A percentile compares a stretch with the other conserved stretches of the same genome.
Evolutionary conservation across 1,140 invertebrate genomes (phyloP).

Genomic region (Drosophila busckii): DNA sequence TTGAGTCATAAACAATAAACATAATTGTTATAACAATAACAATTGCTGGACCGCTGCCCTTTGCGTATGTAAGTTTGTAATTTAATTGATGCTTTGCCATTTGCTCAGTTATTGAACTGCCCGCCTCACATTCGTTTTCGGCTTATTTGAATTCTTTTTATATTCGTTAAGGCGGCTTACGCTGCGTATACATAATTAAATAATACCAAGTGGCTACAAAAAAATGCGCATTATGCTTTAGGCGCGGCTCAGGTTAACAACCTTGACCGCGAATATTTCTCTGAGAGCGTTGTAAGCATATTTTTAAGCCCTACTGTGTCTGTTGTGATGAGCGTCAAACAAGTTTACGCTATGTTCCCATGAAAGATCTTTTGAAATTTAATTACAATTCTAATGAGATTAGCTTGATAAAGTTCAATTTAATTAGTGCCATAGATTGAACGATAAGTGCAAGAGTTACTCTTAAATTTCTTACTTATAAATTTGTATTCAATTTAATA

Average conservation of each 20-base stretch:
- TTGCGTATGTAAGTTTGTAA: slow-evolving; percentile 68
- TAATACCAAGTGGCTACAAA: slow-evolving; percentile 24
- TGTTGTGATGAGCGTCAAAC: slow-evolving; percentile 21
- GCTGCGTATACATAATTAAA: slow-evolving; percentile 53
- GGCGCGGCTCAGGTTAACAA: slow-evolving; percentile 58
- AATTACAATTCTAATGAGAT: no score
- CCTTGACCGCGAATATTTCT: slow-evolving; percentile 72
- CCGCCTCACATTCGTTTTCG: slow-evolving; percentile 30
- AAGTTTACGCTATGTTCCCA: no score
- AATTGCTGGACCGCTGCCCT: slow-evolving; percentile 55
- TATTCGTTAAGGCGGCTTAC: slow-evolving; percentile 8
- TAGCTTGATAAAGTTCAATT: no score
- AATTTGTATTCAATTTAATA: no score
- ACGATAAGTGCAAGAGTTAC: no score
- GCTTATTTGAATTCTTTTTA: slow-evolving; percentile 34
- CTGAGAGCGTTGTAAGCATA: slow-evolving; percentile 5
- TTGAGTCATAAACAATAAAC: no score
- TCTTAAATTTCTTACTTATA: no score
- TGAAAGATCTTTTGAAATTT: no score
- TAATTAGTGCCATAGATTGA: no score
- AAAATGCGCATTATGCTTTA: slow-evolving; percentile 32
- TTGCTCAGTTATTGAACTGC: slow-evolving; percentile 66
- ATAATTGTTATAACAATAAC: no score
- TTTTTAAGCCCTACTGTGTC: slow-evolving; percentile 2
- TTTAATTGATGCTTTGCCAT: slow-evolving; percentile 52